Base-by-base conservation (phyloP, 2,113 vertebrate species). In the Corydoras sp. region DNA sequence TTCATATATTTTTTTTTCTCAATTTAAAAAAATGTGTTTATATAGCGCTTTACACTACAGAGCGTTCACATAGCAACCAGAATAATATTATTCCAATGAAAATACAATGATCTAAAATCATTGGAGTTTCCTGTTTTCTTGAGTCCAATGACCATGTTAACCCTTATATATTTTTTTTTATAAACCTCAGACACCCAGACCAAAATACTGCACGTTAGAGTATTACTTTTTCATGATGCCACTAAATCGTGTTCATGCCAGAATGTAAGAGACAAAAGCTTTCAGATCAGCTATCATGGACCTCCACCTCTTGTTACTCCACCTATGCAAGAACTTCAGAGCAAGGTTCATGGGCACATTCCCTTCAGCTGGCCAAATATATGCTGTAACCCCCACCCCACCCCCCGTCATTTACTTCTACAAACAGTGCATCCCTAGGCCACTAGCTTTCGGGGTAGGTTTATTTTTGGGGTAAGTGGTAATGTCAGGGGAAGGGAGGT, bases 341-440 rank as follows among this genome's bases (percentile, higher is more conserved):
- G 61, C 2, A 10, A 13, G 54, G 48, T 63, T 78, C 72, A 75
- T 61, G 77, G 72, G 50, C 75, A 73, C 50, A 77, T 51, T 60
- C 76, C 49, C 56, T 29, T 69, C n/a, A 58, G n/a, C 62, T 81
- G 78, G 81, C 89, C 90, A 85, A 89, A 93, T 91, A 92, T 92
- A 93, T 90, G 84, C 79, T 79, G 35, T 8, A 43, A 43, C 2
- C 35, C 4, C 35, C 35, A 3, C 6, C 32, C 32, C 32, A 5
- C 35, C 35, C 7, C 35, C 35, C 35, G 35, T 43, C 4, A 43
- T 43, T 43, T 2, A 43, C 35, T 43, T 86, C 81, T 80, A 79
- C 85, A 83, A 85, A 88, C 86, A 83, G 83, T 84, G 87, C 87
- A 91, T 88, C 90, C 91, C 91, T 92, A 92, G 92, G 93, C 92